Evolutionary conservation across 2,113 vertebrate genomes (phyloP), one percentile per base, ranked within the genome.

Genomic region (Turdus rufiventris): DNA sequence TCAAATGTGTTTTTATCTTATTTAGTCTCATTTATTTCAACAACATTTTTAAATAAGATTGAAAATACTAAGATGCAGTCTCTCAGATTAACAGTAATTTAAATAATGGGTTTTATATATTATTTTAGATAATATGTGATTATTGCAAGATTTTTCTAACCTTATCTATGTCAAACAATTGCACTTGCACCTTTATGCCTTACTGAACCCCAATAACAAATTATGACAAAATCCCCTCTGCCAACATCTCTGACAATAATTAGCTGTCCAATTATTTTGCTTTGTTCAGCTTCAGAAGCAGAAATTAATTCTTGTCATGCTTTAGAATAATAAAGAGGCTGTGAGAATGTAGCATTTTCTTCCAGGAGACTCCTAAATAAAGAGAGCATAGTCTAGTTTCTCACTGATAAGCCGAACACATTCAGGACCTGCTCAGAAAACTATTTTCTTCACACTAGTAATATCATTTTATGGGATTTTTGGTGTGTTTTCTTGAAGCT

Each of bases 141-240:
- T 15, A 20, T 16, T 62, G 3, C 2, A 85, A 42, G 15, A 4
- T 88, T 88, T 9, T 81, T 74, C 45, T 78, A 24, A 34, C 6
- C 18, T 71, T 85, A 62, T 14, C 11, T 88, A 8, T 62, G 48
- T 45, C 25, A 77, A 74, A 47, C 1, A 73, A 36, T 36, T 73
- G 2, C 4, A 54, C 2, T 36, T 8, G 36, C 20, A 36, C 2
- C 0, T 1, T 79, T 83, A n/a, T 4, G 5, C 11, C 72, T 75
- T 85, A 38, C 21, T 61, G 31, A 91, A 76, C 12, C 15, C 13
- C 31, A 57, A 6, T 73, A 88, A 51, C 2, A 79, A 85, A 85
- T 76, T 77, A 38, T 17, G 14, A 50, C 5, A 72, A 88, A 65
- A 82, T 47, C 7, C 53, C 34, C 10, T 53, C 20, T 85, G 21